These are phyloP conservation scores for Dasysyrphus tricinctus DNA, from an alignment of 2,888 invertebrate genomes.

Conservation along the genomic window DNA sequence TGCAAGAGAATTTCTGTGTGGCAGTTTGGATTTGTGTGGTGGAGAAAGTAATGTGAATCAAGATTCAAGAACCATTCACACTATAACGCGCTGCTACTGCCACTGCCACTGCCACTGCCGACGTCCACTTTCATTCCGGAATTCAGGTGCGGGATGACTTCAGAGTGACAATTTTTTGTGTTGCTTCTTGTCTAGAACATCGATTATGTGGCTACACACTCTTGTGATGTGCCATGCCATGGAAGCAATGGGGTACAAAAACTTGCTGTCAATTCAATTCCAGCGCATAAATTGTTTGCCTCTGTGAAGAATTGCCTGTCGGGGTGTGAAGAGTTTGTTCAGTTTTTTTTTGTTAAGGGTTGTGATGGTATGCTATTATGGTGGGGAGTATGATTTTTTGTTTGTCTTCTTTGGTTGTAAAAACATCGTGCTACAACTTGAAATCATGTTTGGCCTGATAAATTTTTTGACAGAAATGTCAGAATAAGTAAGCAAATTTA, in stretches of 20 bases:
- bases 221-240: slow-evolving; percentile 5
- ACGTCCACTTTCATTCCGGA: not conserved
- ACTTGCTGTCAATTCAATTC: slow-evolving; percentile 70
- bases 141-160: slow-evolving; percentile 30
- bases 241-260: slow-evolving; percentile 58
- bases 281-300: slow-evolving; percentile 54
- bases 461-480: slow-evolving; percentile 55
- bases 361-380: not conserved
- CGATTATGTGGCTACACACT: slow-evolving; percentile 45
- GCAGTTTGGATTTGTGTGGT: slow-evolving; percentile 5
- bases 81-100: not conserved
- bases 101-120: not conserved
- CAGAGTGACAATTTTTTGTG: slow-evolving; percentile 44
- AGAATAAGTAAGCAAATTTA: slow-evolving; percentile 41
- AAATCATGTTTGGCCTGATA: slow-evolving; percentile 52
- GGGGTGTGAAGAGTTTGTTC: slow-evolving; percentile 37
- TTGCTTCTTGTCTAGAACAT: slow-evolving; percentile 1
- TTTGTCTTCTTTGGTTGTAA: not conserved
- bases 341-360: slow-evolving; percentile 2
- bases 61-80: slow-evolving; percentile 32
- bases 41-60: slow-evolving; percentile 31
- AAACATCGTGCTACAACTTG: slow-evolving; percentile 36
- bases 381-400: slow-evolving; percentile 2
- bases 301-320: slow-evolving; percentile 46
- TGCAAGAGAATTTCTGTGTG: slow-evolving; percentile 59